Evolutionary conservation across 2,888 invertebrate genomes (phyloP).

Genomic region (Zygothrica quintamaculata): DNA sequence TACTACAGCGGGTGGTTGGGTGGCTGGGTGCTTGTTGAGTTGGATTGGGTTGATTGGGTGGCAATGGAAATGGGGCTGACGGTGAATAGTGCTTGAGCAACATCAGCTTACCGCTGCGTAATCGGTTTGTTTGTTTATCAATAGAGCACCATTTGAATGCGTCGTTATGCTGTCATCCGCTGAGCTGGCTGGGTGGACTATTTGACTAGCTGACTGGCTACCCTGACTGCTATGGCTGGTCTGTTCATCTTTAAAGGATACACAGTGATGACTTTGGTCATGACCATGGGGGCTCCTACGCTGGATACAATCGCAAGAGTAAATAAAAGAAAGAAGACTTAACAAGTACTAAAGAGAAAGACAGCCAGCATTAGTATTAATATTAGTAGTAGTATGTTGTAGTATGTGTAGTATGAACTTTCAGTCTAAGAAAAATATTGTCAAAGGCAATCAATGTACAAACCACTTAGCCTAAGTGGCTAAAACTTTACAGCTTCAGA

Average conservation of each 20-base stretch:
- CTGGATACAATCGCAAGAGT: slow-evolving; percentile 24
- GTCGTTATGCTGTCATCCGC: slow-evolving; percentile 72
- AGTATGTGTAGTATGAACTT: slow-evolving; percentile 2
- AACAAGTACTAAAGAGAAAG: slow-evolving; percentile 17
- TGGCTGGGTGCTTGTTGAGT: slow-evolving; percentile 2
- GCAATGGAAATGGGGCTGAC: slow-evolving; percentile 8
- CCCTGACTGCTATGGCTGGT: not conserved
- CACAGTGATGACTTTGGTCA: slow-evolving; percentile 30
- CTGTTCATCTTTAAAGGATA: slow-evolving; percentile 13
- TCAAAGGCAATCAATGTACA: slow-evolving; percentile 39
- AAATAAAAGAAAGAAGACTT: slow-evolving; percentile 14
- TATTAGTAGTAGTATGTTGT: too few species aligned
- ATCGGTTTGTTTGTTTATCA: slow-evolving; percentile 76
- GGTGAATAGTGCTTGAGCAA: slow-evolving; percentile 2
- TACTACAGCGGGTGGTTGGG: slow-evolving; percentile 58
- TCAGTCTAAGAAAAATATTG: slow-evolving; percentile 26
- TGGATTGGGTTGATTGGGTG: slow-evolving; percentile 4
- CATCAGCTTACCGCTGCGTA: slow-evolving; percentile 68
- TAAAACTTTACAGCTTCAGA: slow-evolving; percentile 21
- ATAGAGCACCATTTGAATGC: slow-evolving; percentile 61
- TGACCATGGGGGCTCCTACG: slow-evolving; percentile 48
- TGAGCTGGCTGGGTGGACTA: not conserved
- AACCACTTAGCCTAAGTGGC: slow-evolving; percentile 47
- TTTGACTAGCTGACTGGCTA: not conserved
- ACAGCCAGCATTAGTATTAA: not conserved